These are phyloP conservation scores for Pseudotriccus pelzelni DNA, from an alignment of 2,797 vertebrate genomes.

Conservation along the genomic window DNA sequence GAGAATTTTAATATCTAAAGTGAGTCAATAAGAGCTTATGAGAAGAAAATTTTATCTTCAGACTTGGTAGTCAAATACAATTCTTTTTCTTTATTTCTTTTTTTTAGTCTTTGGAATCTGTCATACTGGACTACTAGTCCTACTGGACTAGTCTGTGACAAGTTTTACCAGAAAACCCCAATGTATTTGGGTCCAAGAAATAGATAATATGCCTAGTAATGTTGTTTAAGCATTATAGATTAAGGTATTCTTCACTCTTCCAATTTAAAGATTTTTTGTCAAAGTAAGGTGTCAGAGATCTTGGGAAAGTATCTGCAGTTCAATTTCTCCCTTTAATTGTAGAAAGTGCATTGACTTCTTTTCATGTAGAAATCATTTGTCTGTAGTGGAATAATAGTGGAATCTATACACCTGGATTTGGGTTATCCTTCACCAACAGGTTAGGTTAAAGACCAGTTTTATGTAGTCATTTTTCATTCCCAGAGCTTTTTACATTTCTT, in stretches of 20 bases:
- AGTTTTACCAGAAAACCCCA: background rate
- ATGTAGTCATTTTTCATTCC: background rate
- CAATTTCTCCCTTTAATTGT: background rate
- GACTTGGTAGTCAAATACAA: background rate
- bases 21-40: background rate
- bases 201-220: background rate
- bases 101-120: background rate
- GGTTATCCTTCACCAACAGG: background rate
- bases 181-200: background rate
- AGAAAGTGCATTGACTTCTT: background rate
- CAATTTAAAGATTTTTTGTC: background rate
- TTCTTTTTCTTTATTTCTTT: background rate
- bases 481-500: background rate
- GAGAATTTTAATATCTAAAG: background rate
- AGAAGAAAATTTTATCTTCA: background rate
- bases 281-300: background rate
- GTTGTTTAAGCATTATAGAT: background rate
- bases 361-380: background rate
- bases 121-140: too few relatives aligned
- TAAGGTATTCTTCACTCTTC: background rate
- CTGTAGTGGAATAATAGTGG: background rate
- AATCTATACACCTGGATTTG: background rate
- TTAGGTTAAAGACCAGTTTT: background rate
- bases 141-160: background rate
- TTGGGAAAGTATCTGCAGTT: background rate